Evolutionary conservation across 53 echinoderm and acorn worm species (phyloP), one percentile per base, ranked within the genome.

Genomic region (Henricia sp.): DNA sequence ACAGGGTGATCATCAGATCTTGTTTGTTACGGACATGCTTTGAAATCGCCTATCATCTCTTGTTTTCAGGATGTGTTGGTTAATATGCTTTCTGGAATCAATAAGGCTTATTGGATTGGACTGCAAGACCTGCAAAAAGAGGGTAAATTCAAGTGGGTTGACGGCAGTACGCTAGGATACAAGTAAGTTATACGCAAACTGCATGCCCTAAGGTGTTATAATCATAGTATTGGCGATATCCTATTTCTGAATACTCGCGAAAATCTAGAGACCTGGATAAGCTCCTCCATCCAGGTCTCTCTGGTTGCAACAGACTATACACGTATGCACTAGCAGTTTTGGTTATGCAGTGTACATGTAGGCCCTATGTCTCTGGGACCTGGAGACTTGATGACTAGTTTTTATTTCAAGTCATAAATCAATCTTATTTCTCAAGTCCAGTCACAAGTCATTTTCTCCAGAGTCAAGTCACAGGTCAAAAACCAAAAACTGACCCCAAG

Each of bases 21-120:
- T 11, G 48, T 16, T 11, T 48, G 48, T 11, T 16, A 48, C 16
- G 9, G 48, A 11, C 48, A 16, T 16, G 16, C 9, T 48, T 32
- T 62, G 3, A 4, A 28, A 26, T 34, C 28, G 4, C 1, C 40
- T 6, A 17, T 38, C 28, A 44, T n/a, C 28, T 20, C 46, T n/a
- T n/a, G n/a, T n/a, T n/a, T 17, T 14, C 1, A 70, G 70, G 35
- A 39, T 9, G 40, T 70, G 34, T 25, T 70, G 14, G 9, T 1
- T 23, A 43, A 70, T 6, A 25, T 70, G 40, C 70, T 70, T 12
- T 25, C 46, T 8, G 70, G 70, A 42, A 46, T 43, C 8, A 46
- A 11, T 26, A 14, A n/a, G 24, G 26, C 43, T 11, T 88, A 83
- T 51, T 88, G 88, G 83, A 44, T 88, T 13, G 88, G 88, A 40